Evolutionary conservation across 2,113 vertebrate species (phyloP).

Genomic region (Etheostoma cragini): DNA sequence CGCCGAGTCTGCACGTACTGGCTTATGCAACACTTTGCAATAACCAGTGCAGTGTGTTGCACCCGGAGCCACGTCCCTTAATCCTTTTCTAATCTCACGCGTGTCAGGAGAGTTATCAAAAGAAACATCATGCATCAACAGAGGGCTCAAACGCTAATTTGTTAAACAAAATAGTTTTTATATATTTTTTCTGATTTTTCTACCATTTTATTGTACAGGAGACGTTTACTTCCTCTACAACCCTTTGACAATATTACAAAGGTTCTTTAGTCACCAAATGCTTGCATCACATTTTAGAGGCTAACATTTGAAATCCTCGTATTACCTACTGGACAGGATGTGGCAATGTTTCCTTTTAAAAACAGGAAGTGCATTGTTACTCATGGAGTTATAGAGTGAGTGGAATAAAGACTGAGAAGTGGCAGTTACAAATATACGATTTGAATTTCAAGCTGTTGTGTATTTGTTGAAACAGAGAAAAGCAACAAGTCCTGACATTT

Average conservation of each 20-base stretch:
- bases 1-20: background rate
- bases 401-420: background rate
- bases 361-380: constrained; percentile 26
- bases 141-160: background rate
- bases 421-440: background rate
- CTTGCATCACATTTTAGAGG: constrained; percentile 23
- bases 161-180: background rate
- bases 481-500: background rate
- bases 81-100: background rate
- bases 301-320: background rate
- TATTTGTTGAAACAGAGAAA: background rate
- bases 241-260: background rate
- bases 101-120: background rate
- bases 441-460: background rate
- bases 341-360: constrained; percentile 16
- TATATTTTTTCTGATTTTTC: too few relatives aligned
- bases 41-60: constrained; percentile 28
- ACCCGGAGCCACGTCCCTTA: background rate
- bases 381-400: background rate
- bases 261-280: background rate
- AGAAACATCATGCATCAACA: background rate
- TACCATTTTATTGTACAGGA: background rate
- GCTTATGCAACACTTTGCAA: constrained; percentile 52
- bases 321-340: constrained; percentile 20
- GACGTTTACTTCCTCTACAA: background rate